These are phyloP conservation scores for Neocrepidodera transversa DNA, from an alignment of 2,888 invertebrate genomes.

Conservation along the genomic window DNA sequence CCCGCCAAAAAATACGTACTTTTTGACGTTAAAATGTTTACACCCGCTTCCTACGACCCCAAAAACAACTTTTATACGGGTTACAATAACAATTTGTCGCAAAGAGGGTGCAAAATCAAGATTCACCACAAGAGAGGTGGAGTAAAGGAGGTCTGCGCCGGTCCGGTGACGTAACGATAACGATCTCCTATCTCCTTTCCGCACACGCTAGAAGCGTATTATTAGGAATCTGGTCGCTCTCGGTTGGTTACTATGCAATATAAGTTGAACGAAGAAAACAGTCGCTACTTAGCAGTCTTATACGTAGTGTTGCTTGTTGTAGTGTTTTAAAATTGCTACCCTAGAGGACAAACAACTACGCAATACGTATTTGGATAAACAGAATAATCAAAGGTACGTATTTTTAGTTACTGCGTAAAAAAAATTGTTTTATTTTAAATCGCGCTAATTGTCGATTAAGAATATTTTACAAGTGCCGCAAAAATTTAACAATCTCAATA, in stretches of 20 bases:
- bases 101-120: conserved; percentile 41
- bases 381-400: conserved; percentile 15
- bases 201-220: conserved; percentile 28
- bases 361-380: conserved; percentile 17
- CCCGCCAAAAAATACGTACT: conserved; percentile 44
- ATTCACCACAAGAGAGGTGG: conserved; percentile 42
- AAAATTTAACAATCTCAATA: no score
- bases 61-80: conserved; percentile 29
- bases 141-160: conserved; percentile 46
- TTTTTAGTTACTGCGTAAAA: conserved; percentile 10
- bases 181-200: conserved; percentile 48
- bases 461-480: conserved; percentile 29
- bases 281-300: conserved; percentile 37
- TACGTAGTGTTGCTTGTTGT: conserved; percentile 34
- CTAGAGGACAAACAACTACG: conserved; percentile 29
- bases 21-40: conserved; percentile 47
- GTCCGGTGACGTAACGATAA: conserved; percentile 48
- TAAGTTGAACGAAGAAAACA: conserved; percentile 46
- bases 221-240: conserved; percentile 43
- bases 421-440: not conserved
- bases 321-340: conserved; percentile 36
- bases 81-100: conserved; percentile 33
- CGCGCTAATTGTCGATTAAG: conserved; percentile 1
- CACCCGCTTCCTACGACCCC: conserved; percentile 23
- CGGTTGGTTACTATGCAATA: conserved; percentile 53